phyloP scores from a whole-genome alignment of 2,113 vertebrate species.

The Chionomys nivalis region DNA sequence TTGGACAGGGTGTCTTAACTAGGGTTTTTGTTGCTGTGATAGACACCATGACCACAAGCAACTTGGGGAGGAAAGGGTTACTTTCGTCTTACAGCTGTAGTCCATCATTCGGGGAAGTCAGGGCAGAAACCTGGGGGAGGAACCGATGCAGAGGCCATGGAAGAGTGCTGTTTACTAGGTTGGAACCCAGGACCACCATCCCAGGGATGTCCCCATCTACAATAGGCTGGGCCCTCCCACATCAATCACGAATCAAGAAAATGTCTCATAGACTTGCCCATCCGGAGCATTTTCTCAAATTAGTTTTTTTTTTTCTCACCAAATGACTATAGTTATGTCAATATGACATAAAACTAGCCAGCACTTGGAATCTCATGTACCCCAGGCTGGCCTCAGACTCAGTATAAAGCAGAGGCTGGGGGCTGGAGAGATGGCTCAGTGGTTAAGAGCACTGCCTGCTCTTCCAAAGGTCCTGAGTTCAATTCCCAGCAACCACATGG shows the following conservation, averaged over 20 bases:
- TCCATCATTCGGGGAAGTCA: not conserved
- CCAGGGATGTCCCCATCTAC: not conserved
- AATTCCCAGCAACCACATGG: too few species aligned
- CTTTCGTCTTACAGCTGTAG: not conserved
- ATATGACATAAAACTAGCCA: not conserved
- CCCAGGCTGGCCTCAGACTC: not conserved
- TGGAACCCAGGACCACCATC: not conserved
- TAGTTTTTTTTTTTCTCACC: not conserved
- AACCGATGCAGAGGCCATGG: not conserved
- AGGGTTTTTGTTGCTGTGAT: not conserved
- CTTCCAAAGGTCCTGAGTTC: too few species aligned
- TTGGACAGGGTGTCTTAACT: not conserved
- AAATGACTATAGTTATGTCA: not conserved
- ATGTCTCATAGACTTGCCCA: not conserved
- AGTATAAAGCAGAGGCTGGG: not conserved
- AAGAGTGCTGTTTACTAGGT: not conserved
- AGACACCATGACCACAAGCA: not conserved
- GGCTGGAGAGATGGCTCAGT: too few species aligned
- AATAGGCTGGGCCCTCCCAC: not conserved
- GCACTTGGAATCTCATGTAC: not conserved
- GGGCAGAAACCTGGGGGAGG: not conserved
- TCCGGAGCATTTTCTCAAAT: not conserved
- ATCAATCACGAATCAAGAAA: not conserved
- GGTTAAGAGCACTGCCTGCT: too few species aligned
- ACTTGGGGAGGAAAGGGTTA: not conserved